A percentile compares a stretch with the other conserved stretches of the same genome.
Evolutionary conservation across 2,797 vertebrate species (phyloP).

Genomic region (Delichon dasypus): DNA sequence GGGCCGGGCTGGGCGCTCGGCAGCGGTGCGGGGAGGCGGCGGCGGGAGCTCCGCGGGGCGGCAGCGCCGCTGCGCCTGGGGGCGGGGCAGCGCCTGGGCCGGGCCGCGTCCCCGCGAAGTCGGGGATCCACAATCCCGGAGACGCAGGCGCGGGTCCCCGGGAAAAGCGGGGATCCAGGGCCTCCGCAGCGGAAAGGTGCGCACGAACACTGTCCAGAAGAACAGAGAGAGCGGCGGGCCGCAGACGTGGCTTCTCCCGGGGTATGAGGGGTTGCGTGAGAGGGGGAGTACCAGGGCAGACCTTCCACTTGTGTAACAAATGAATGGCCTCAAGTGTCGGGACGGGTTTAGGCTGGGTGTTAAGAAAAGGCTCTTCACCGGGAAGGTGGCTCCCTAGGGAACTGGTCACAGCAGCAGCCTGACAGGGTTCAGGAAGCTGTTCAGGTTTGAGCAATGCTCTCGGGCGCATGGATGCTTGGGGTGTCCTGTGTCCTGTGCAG

Average conservation of each 20-base stretch:
- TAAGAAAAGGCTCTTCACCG: background rate
- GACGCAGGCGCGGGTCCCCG: background rate
- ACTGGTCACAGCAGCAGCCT: background rate
- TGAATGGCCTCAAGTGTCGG: background rate
- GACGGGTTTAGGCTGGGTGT: background rate
- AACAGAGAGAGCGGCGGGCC: background rate
- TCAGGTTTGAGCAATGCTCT: rapidly evolving
- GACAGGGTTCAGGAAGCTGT: no score
- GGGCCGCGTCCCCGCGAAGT: no score
- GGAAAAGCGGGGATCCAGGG: background rate
- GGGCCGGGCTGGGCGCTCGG: no score
- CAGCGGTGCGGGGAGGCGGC: background rate
- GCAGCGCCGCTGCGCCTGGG: background rate
- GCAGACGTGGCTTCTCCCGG: background rate
- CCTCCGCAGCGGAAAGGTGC: background rate
- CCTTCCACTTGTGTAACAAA: background rate
- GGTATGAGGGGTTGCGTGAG: no score
- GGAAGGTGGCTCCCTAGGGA: background rate
- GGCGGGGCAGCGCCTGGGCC: background rate
- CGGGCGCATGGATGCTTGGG: no score
- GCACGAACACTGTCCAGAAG: no score
- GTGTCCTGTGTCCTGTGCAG: no score
- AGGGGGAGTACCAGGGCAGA: no score
- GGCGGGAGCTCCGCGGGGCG: background rate
- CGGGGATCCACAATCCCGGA: background rate